These are phyloP conservation scores for Taphrorychus bicolor DNA, from an alignment of 2,888 invertebrate genomes.

Conservation along the genomic window DNA sequence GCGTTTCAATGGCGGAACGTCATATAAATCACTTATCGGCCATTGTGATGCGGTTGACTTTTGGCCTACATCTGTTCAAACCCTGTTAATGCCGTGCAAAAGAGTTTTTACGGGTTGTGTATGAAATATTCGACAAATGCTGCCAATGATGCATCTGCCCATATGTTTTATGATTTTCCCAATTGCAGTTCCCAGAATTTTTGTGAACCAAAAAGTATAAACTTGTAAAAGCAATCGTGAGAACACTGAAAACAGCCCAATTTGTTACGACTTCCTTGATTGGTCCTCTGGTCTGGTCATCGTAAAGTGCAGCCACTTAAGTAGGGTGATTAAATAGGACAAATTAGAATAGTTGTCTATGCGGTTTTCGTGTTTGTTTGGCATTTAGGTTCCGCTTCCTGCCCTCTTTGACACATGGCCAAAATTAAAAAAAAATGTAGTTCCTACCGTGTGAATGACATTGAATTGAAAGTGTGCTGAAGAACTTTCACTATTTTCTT, in stretches of 20 bases:
- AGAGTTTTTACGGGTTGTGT: constrained; percentile 23
- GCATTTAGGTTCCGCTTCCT: constrained; percentile 35
- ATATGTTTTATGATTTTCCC: too few species aligned
- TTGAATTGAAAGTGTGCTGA: neutral
- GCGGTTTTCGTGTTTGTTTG: constrained; percentile 38
- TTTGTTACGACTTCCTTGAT: too few species aligned
- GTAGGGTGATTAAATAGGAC: constrained; percentile 40
- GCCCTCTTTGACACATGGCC: neutral
- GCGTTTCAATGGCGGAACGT: constrained; percentile 41
- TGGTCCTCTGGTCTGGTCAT: constrained; percentile 28
- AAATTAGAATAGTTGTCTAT: constrained; percentile 42
- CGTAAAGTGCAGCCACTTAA: constrained; percentile 43
- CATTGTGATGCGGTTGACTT: constrained; percentile 58
- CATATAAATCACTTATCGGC: constrained; percentile 58
- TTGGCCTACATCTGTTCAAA: constrained; percentile 61
- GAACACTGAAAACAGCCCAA: too few species aligned
- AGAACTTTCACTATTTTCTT: neutral
- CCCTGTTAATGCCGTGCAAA: constrained; percentile 45
- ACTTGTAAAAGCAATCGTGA: constrained; percentile 15
- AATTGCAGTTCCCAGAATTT: too few species aligned
- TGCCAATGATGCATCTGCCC: neutral
- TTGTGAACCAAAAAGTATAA: neutral
- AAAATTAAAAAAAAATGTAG: too few species aligned
- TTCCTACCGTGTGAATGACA: neutral
- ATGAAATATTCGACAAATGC: neutral